Evolutionary conservation across 2,113 vertebrate genomes (phyloP), one percentile per base, ranked within the genome.

Genomic region (Crotalus helleri): DNA sequence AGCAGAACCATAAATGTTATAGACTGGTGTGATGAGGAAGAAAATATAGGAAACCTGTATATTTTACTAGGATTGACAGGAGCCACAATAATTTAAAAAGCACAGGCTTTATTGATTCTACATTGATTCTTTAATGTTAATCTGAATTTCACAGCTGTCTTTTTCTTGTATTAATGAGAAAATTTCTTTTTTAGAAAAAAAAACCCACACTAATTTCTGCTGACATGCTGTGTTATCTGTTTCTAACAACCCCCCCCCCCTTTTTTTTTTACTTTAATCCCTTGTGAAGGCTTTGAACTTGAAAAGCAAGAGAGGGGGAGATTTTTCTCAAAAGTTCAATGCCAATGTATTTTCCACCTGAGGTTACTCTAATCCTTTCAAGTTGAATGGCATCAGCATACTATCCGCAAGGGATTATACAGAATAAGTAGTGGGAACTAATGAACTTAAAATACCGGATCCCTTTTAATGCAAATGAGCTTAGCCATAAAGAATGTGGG

Each of bases 381-480:
- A 33, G 19, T 44, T 9, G 55, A 92, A 89, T 87, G 26, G 54
- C 54, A 94, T 91, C 44, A 39, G 5, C 91, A 61, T 23, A 0
- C 0, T 33, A 74, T 94, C 90, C 92, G 64, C 21, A 12, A 29
- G 93, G 33, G 85, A 61, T 93, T 94, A 88, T 89, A n/a, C 87
- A 19, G 39, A 95, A 58, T 90, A 91, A 46, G 51, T 81, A 93
- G 89, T 64, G 61, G n/a, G 59, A 92, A 44, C 0, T 55, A 87
- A 87, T 58, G 23, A 92, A 89, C 88, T 96, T 85, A 92, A 95
- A 94, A 86, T 69, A 87, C 58, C 26, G 49, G 39, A 92, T 90
- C 8, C 12, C 46, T 89, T 91, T 61, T 87, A 81, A 92, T 94
- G 91, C 58, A 69, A 92, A 90, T 85, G 33, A 94, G 7, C 49